Base-by-base conservation (phyloP, 2,888 invertebrate species). In the Ophraella communa region DNA sequence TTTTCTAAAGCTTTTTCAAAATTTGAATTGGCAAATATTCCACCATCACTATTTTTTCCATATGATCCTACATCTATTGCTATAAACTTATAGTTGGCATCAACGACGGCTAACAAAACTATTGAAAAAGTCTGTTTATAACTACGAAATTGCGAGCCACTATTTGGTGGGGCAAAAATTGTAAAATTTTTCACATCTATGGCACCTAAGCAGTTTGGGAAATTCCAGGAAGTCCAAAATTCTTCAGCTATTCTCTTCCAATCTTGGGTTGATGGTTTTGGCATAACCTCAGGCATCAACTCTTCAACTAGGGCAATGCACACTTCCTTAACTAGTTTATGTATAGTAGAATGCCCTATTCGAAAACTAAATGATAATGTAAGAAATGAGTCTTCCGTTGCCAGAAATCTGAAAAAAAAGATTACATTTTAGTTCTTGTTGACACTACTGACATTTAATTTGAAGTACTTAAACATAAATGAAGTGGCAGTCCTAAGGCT, bases 1-100 rank as follows among this genome's bases (percentile, higher is more conserved):
- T 47, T 35, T 52, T 60, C 10, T 33, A 66, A 65, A 10, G 51
- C 60, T 3, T 42, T 44, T 33, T 58, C 55, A 17, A 67, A 58
- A 7, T 58, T 42, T 2, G 65, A 62, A 7, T 65, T 39, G 27
- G 39, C 21, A 49, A 67, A 67, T 17, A 67, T 63, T 11, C 67
- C 67, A 10, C 65, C 56, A 61, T 65, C 65, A 11, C 60, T 51
- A 39, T 47, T 57, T 30, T 49, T 60, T 35, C 64, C 66, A 60
- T 53, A 64, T 35, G 27, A 27, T 27, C 21, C 64, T 18, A 56
- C 14, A 4, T 56, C 67, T 24, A 66, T 53, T 24, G 33, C 45
- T 24, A 64, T 52, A 18, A 54, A 64, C 27, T 39, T 51, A 33
- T 54, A 64, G 49, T 52, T 23, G 4, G 58, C 57, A 58, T 51